Evolutionary conservation across 2,888 invertebrate species (phyloP).

Genomic region (Liopterus haemorrhoidalis): DNA sequence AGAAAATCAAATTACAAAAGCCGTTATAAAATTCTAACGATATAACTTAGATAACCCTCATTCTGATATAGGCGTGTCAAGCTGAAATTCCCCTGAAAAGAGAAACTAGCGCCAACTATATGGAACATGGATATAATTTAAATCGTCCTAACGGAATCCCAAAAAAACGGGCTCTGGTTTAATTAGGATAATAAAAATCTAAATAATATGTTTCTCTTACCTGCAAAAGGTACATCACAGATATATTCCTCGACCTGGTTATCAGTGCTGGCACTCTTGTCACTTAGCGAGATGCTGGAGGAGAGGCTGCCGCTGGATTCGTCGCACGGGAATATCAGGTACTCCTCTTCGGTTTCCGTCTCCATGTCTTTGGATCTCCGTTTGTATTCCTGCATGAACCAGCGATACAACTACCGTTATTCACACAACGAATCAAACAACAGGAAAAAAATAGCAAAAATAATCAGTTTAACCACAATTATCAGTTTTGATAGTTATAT

Average conservation of each 20-base stretch:
- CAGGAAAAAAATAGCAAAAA: slow-evolving; percentile 9
- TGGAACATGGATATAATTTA: no score
- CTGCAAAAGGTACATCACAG: slow-evolving; percentile 82
- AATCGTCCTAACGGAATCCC: no score
- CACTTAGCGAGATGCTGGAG: slow-evolving; percentile 63
- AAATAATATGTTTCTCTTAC: slow-evolving; percentile 49
- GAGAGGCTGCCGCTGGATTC: slow-evolving; percentile 69
- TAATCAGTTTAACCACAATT: no score
- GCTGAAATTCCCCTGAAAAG: no score
- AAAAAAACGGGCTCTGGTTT: no score
- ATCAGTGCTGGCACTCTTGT: slow-evolving; percentile 74
- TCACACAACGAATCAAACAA: not conserved
- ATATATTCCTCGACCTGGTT: slow-evolving; percentile 79
- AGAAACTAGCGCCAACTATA: no score
- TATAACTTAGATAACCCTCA: no score
- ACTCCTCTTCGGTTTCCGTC: slow-evolving; percentile 64
- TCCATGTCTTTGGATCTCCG: slow-evolving; percentile 78
- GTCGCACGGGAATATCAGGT: slow-evolving; percentile 50
- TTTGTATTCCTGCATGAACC: slow-evolving; percentile 66
- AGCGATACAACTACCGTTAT: slow-evolving; percentile 13
- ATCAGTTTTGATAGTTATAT: no score
- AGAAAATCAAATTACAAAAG: no score
- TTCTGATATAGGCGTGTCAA: no score
- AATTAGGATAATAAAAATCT: no score
- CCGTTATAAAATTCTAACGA: no score